Conservation (phyloP, 2,113 vertebrate species). For the Burhinus oedicnemus region DNA sequence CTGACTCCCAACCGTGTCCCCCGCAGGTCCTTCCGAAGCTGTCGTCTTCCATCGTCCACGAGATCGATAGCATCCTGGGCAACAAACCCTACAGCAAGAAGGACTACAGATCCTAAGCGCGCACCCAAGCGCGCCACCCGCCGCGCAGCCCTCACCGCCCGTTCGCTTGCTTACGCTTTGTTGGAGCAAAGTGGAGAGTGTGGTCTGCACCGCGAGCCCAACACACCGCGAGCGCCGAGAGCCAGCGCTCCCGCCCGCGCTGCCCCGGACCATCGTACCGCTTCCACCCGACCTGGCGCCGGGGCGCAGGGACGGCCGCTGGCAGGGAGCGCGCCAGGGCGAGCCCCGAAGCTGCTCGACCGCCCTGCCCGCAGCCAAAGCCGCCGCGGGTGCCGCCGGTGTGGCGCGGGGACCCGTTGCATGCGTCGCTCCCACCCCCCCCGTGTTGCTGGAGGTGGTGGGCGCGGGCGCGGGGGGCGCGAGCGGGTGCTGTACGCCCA, state of each 20-base stretch:
- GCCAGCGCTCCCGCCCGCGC: conserved; percentile 2
- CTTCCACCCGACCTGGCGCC: background rate
- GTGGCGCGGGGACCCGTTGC: background rate
- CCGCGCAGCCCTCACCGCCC: conserved; percentile 52
- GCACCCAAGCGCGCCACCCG: background rate
- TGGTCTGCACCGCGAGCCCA: conserved; percentile 16
- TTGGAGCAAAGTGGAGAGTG: conserved; percentile 66
- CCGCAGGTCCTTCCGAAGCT: conserved; percentile 95
- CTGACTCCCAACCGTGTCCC: rapidly evolving
- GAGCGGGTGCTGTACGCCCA: conserved; percentile 35
- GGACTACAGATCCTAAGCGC: conserved; percentile 94
- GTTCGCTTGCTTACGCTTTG: conserved; percentile 89
- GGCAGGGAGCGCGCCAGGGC: background rate
- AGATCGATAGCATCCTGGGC: conserved; percentile 98
- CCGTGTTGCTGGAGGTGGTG: background rate
- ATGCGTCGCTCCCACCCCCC: background rate
- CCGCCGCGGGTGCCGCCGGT: background rate
- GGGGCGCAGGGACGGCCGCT: background rate
- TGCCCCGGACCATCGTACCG: background rate
- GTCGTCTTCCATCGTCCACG: conserved; percentile 94
- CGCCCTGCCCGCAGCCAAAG: background rate
- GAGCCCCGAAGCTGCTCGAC: background rate
- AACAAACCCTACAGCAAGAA: conserved; percentile 99
- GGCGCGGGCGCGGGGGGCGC: background rate
- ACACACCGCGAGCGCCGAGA: conserved; percentile 10